Evolutionary conservation across 1,140 invertebrate genomes (phyloP).

Genomic region (Hyposmocoma kahamanoa): DNA sequence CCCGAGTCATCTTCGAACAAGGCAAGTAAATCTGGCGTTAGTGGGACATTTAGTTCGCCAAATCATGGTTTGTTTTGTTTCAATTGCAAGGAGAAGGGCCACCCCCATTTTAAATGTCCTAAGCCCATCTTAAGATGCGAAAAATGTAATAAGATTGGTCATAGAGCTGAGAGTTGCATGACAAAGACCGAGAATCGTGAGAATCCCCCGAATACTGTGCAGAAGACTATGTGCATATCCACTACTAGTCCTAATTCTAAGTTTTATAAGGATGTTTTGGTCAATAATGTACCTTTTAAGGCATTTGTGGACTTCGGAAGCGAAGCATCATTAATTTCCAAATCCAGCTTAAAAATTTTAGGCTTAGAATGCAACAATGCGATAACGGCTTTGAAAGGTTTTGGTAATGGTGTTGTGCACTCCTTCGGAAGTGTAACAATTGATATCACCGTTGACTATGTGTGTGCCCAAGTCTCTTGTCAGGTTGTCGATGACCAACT

Average conservation of each 20-base stretch:
- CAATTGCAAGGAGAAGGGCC: slow-evolving; percentile 16
- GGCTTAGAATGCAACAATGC: neutral
- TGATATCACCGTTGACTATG: neutral
- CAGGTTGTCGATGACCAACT: neutral
- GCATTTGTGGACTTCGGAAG: neutral
- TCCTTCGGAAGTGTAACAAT: neutral
- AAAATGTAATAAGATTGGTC: slow-evolving; percentile 9
- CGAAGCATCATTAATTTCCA: neutral
- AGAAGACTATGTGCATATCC: neutral
- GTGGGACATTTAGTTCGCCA: neutral
- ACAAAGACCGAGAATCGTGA: too few species aligned
- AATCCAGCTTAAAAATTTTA: neutral
- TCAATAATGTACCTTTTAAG: neutral
- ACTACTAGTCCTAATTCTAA: neutral
- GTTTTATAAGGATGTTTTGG: neutral
- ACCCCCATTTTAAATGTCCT: slow-evolving; percentile 7
- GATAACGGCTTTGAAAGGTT: neutral
- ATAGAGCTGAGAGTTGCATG: too few species aligned
- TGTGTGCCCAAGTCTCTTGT: neutral
- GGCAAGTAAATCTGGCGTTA: neutral
- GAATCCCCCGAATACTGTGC: neutral
- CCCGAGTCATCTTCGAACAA: neutral
- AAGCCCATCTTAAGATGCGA: slow-evolving; percentile 12
- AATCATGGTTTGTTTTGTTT: slow-evolving; percentile 15
- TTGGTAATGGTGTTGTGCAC: neutral